These are phyloP conservation scores for Sylvietta virens DNA, from an alignment of 2,113 vertebrate species.

Conservation along the genomic window DNA sequence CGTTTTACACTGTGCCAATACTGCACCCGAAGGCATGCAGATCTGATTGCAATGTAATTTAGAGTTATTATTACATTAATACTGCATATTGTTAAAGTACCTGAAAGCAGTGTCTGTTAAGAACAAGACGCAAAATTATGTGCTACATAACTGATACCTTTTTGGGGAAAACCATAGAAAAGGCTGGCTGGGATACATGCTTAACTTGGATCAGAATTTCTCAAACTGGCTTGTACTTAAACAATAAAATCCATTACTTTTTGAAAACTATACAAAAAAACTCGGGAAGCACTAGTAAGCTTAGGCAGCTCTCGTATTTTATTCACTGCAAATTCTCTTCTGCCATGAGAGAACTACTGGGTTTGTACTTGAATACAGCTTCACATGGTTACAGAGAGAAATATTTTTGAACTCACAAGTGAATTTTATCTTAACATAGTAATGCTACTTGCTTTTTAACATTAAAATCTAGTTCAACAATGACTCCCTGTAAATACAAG, in stretches of 20 bases:
- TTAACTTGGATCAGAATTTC: background rate
- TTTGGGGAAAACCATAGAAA: background rate
- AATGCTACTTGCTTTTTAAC: background rate
- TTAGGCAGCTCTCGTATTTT: background rate
- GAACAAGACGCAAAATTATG: background rate
- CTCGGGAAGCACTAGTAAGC: background rate
- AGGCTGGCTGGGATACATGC: background rate
- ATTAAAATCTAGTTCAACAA: background rate
- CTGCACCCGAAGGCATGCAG: rapidly evolving
- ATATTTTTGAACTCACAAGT: background rate
- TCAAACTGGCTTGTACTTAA: background rate
- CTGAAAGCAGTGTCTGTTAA: background rate
- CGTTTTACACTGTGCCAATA: background rate
- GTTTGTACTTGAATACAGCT: background rate
- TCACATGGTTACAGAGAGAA: background rate
- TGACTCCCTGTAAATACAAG: background rate
- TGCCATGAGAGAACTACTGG: background rate
- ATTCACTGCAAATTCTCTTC: background rate
- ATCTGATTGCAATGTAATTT: background rate
- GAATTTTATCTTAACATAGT: background rate
- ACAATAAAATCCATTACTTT: background rate
- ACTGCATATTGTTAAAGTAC: background rate
- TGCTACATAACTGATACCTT: background rate
- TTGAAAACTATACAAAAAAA: background rate
- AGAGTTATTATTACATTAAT: background rate